Evolutionary conservation across 2,113 vertebrate species (phyloP).

Genomic region (Myrmecophaga tridactyla): DNA sequence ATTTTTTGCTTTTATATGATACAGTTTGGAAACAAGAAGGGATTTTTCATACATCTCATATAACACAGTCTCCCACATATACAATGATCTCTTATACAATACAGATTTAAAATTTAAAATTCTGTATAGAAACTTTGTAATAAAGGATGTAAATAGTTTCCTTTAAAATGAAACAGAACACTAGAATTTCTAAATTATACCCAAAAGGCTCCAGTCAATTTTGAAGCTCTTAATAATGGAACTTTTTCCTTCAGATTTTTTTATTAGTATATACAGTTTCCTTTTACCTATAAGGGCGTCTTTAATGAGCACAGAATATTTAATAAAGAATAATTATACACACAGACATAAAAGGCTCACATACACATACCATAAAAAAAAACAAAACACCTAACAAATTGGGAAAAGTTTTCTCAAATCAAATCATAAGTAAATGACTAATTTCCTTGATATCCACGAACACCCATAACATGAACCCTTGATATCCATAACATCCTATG

Average conservation of each 20-base stretch:
- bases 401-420: neutral
- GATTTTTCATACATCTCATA: neutral
- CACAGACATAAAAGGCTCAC: neutral
- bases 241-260: neutral
- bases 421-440: neutral
- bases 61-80: neutral
- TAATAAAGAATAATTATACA: neutral
- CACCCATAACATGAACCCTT: neutral
- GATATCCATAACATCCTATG: too few relatives aligned
- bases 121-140: neutral
- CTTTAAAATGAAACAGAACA: too few relatives aligned
- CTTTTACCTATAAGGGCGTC: neutral
- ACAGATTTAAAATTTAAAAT: slow-evolving; percentile 15
- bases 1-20: neutral
- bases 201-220: neutral
- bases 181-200: too few relatives aligned
- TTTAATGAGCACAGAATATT: neutral
- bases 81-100: neutral
- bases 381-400: neutral
- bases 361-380: neutral
- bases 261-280: neutral
- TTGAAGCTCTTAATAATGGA: neutral
- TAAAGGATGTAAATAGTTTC: neutral
- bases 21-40: neutral
- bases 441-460: neutral